Evolutionary conservation across 1,140 invertebrate genomes (phyloP).

Genomic region (Scaptomyza graminum): DNA sequence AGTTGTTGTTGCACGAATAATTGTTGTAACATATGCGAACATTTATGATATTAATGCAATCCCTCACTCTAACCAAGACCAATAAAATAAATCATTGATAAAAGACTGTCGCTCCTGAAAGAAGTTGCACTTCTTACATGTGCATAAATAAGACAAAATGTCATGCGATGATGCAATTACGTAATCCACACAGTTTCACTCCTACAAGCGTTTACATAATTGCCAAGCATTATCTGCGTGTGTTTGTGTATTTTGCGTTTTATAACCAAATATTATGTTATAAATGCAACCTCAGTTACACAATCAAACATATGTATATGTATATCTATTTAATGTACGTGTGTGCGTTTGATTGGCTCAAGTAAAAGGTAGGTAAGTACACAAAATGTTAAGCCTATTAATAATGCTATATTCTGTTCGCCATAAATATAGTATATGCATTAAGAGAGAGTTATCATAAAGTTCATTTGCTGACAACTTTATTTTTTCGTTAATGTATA

Average conservation of each 20-base stretch:
- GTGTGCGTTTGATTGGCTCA: constrained; percentile 35
- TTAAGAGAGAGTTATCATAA: constrained; percentile 19
- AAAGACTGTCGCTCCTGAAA: background rate
- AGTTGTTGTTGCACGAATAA: too few species aligned
- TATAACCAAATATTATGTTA: too few species aligned
- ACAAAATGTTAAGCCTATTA: constrained; percentile 64
- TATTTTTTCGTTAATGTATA: too few species aligned
- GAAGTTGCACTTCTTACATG: background rate
- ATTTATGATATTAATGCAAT: background rate
- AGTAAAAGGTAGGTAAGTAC: constrained; percentile 47
- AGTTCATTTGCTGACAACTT: too few species aligned
- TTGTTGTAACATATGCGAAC: background rate
- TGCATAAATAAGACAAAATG: background rate
- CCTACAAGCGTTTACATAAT: constrained; percentile 31
- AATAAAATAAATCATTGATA: background rate
- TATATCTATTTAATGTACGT: constrained; percentile 13
- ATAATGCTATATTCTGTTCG: too few species aligned
- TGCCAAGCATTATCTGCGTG: background rate
- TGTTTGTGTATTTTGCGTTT: background rate
- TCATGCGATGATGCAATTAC: background rate
- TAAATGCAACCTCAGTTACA: constrained; percentile 16
- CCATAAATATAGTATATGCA: constrained; percentile 14
- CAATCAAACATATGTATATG: constrained; percentile 14
- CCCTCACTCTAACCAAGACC: background rate
- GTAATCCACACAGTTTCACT: background rate